Base-by-base conservation (phyloP, 1,140 invertebrate species). In the Plectrocnemia conspersa region DNA sequence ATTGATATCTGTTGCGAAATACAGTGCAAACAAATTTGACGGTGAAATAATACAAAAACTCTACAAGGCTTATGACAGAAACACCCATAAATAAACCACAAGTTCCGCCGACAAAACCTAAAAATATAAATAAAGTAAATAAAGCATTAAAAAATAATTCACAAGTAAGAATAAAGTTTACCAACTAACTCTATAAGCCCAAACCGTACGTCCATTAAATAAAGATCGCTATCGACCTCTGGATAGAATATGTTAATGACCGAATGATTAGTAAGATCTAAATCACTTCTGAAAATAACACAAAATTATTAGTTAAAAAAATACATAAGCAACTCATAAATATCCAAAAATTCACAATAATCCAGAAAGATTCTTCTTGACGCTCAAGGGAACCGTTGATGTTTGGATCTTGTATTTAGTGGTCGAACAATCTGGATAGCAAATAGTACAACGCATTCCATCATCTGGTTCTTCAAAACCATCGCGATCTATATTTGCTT, bases 391-490 rank as follows among this genome's bases (percentile, higher is more conserved):
- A 3, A 49, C 25, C 5, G 33, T 33, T 21, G 52, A 23, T 1
- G 40, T 32, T 25, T 62, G 53, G 44, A 60, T 42, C 15, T 45
- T 38, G 36, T 74, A 71, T n/a, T 62, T 59, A 0, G 68, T 74
- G 3, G 65, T 48, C 46, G 74, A 68, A 49, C 74, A 77, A 52
- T 74, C 69, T 1, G 73, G 71, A 16, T 66, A 52, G 46, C 74
- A 77, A 5, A 72, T 54, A 0, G 63, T 56, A 49, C 74, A 77
- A 32, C 58, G 58, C 1, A 74, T 38, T 0, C 71, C 68, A 46
- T 72, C 64, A 27, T 69, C 59, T 5, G 64, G 19, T 47, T 76
- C 74, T 19, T 62, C 38, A 32, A 72, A 69, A 0, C 13, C 6
- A 32, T 32, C 16, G n/a, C n/a, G n/a, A n/a, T n/a, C n/a, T n/a